Evolutionary conservation across 2,113 vertebrate species (phyloP).

Genomic region (Seriola rivoliana): DNA sequence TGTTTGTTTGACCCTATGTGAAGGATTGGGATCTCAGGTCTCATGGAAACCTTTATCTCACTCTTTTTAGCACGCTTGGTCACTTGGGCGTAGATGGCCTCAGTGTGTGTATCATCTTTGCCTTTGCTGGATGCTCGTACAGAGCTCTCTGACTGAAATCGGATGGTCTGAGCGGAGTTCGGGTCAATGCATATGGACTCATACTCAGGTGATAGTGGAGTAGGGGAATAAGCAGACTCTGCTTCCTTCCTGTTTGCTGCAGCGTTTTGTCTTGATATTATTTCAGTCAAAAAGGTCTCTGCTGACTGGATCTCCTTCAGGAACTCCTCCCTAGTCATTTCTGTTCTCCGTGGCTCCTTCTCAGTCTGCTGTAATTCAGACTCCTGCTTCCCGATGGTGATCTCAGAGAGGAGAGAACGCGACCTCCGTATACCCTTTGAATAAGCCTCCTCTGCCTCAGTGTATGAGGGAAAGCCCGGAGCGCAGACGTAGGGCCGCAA

Average conservation of each 20-base stretch:
- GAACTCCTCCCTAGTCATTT: constrained; percentile 85
- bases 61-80: constrained; percentile 86
- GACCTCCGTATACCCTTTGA: constrained; percentile 82
- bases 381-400: constrained; percentile 65
- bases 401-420: constrained; percentile 79
- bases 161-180: constrained; percentile 81
- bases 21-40: constrained; percentile 84
- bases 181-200: constrained; percentile 86
- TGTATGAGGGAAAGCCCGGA: constrained; percentile 72
- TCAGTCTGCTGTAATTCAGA: constrained; percentile 49
- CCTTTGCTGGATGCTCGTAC: constrained; percentile 67
- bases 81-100: constrained; percentile 87
- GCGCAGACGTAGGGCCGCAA: constrained; percentile 71
- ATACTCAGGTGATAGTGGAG: constrained; percentile 83
- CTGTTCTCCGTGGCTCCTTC: constrained; percentile 61
- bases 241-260: constrained; percentile 66
- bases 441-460: constrained; percentile 79
- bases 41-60: constrained; percentile 84
- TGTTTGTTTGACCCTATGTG: constrained; percentile 82
- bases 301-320: constrained; percentile 86
- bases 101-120: constrained; percentile 77
- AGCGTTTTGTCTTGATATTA: constrained; percentile 84
- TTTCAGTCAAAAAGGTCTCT: constrained; percentile 87
- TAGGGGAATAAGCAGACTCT: constrained; percentile 68
- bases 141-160: constrained; percentile 81